Conservation (phyloP, 2,888 invertebrate genomes). For the Ophioninae sp. region DNA sequence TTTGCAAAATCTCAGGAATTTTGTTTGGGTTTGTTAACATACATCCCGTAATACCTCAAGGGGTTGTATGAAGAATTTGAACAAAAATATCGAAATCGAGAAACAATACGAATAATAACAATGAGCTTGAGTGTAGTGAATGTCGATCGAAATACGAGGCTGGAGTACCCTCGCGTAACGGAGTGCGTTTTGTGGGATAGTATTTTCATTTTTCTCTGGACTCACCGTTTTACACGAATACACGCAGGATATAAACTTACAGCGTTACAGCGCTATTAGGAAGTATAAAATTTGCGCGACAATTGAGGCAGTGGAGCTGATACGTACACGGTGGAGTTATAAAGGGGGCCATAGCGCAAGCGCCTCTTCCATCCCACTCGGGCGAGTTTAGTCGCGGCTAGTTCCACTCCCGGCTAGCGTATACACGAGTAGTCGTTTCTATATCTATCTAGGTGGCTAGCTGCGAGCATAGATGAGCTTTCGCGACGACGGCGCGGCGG, state of each 20-base stretch:
- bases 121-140: too few relatives aligned
- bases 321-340: slow-evolving; percentile 19
- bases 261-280: slow-evolving; percentile 5
- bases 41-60: too few relatives aligned
- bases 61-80: too few relatives aligned
- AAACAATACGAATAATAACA: too few relatives aligned
- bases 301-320: slow-evolving; percentile 23
- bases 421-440: slow-evolving; percentile 22
- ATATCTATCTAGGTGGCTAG: neutral
- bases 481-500: slow-evolving; percentile 22
- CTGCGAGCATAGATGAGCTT: slow-evolving; percentile 32
- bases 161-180: too few relatives aligned
- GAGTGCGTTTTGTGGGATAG: too few relatives aligned
- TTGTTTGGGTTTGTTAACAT: too few relatives aligned
- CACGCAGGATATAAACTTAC: neutral
- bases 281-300: slow-evolving; percentile 32
- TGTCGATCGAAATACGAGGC: too few relatives aligned
- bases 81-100: too few relatives aligned
- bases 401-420: slow-evolving; percentile 44
- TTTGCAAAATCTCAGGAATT: too few relatives aligned
- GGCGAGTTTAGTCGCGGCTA: slow-evolving; percentile 35
- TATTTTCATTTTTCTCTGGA: too few relatives aligned
- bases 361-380: slow-evolving; percentile 46
- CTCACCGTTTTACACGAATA: too few relatives aligned
- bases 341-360: slow-evolving; percentile 39